Percentiles rank a stretch among this genome's conserved stretches.
These are phyloP conservation scores for Ophiodon elongatus DNA, from an alignment of 2,113 vertebrate genomes.

Conservation along the genomic window DNA sequence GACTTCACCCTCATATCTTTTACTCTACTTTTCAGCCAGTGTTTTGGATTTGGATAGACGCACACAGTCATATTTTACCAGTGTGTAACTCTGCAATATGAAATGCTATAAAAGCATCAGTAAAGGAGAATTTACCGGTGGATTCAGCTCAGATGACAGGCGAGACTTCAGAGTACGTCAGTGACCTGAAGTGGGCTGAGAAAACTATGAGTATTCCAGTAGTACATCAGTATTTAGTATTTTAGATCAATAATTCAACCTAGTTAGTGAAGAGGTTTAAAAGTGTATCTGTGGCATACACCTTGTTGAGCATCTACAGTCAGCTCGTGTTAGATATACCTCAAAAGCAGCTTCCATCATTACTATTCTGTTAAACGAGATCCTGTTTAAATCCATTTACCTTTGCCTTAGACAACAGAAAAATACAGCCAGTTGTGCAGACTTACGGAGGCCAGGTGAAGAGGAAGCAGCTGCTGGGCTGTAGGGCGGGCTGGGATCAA, in stretches of 20 bases:
- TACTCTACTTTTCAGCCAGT: background rate
- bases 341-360: background rate
- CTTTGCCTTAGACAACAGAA: background rate
- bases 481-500: slow-evolving; percentile 60
- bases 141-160: slow-evolving; percentile 40
- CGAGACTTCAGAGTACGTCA: slow-evolving; percentile 32
- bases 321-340: background rate
- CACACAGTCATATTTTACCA: background rate
- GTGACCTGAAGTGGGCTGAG: slow-evolving; percentile 58
- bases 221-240: background rate
- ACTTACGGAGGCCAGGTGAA: slow-evolving; percentile 73
- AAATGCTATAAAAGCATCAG: background rate
- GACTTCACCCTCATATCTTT: background rate
- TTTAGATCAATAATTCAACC: background rate
- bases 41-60: background rate
- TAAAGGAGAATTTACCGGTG: slow-evolving; percentile 51
- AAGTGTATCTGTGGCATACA: background rate
- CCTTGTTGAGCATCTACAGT: background rate
- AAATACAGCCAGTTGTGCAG: slow-evolving; percentile 10
- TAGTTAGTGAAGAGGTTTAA: background rate
- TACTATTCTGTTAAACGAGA: background rate
- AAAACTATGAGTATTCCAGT: background rate
- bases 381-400: background rate
- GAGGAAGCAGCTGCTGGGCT: slow-evolving; percentile 63
- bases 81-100: background rate